Evolutionary conservation across 2,113 vertebrate genomes (phyloP).

Genomic region (Cheilinus undulatus): DNA sequence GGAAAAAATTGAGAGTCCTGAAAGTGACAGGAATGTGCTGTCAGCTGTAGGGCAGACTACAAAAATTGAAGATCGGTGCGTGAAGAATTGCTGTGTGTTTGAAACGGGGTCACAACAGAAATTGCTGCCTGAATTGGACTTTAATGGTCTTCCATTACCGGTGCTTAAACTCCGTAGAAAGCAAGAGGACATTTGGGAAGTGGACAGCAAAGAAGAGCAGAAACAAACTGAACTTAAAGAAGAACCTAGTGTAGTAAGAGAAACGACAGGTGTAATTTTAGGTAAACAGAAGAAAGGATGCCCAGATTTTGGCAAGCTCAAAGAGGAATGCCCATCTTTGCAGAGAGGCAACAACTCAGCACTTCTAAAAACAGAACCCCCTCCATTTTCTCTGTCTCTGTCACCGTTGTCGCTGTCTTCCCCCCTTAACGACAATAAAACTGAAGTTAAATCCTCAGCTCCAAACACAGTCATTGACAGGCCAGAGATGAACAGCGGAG

Average conservation of each 20-base stretch:
- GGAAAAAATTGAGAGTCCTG: slow-evolving; percentile 9
- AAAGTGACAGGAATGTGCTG: background rate
- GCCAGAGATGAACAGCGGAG: slow-evolving; percentile 53
- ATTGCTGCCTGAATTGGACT: slow-evolving; percentile 24
- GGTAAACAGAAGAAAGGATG: slow-evolving; percentile 53
- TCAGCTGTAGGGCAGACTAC: slow-evolving; percentile 5
- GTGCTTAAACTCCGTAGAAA: slow-evolving; percentile 80
- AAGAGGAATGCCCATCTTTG: slow-evolving; percentile 66
- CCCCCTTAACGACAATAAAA: slow-evolving; percentile 66
- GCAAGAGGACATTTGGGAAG: slow-evolving; percentile 80
- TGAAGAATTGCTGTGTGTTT: slow-evolving; percentile 69
- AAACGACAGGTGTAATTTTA: slow-evolving; percentile 24
- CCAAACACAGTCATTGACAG: slow-evolving; percentile 44
- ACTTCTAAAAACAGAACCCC: slow-evolving; percentile 62
- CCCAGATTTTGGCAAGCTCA: slow-evolving; percentile 54
- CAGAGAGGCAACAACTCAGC: slow-evolving; percentile 41
- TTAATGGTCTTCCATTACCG: slow-evolving; percentile 65
- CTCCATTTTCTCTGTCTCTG: slow-evolving; percentile 76
- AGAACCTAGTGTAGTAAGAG: slow-evolving; percentile 48
- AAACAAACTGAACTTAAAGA: slow-evolving; percentile 25
- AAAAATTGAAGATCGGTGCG: slow-evolving; percentile 61
- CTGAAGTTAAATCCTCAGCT: slow-evolving; percentile 24
- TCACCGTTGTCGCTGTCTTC: slow-evolving; percentile 82
- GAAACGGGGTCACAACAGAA: slow-evolving; percentile 55
- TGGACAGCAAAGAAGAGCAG: slow-evolving; percentile 69